Base-by-base conservation (phyloP, 2,113 vertebrate genomes). In the Atlantisia rogersi region DNA sequence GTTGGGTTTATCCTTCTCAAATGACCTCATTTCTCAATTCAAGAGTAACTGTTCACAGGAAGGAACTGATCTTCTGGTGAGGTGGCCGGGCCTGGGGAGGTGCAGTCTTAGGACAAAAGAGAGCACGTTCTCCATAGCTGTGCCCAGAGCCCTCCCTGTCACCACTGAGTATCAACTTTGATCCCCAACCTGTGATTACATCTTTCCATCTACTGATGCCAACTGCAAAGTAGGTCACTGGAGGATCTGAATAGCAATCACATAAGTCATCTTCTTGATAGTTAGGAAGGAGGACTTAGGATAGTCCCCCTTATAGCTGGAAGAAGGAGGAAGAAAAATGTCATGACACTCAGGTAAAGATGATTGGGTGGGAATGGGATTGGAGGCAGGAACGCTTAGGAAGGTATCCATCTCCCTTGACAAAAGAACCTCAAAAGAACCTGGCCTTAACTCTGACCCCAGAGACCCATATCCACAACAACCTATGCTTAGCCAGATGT, bases 141-240 rank as follows among this genome's bases (percentile, higher is more conserved):
- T 68, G 79, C 67, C 62, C 86, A 64, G 52, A 82, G 76, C 75
- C 59, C 44, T 69, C 42, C 67, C 25, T 56, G 9, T 37, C 67
- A 68, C 48, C 48, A 35, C n/a, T 18, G 58, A 58, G 44, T 58
- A 59, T 22, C 68, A 53, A 28, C 24, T 77, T 62, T 74, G 83
- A 94, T 67, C 55, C 77, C 59, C 80, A 91, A 25, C 26, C 60
- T 77, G 73, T 53, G 50, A 70, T 70, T 58, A 5, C 26, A 6
- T 74, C 86, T 94, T 94, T 96, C 73, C 50, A 94, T 35, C 26
- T 82, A 52, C 46, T 37, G 88, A 90, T 76, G 88, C 55, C 39
- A 82, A 19, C n/a, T 56, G 53, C 59, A 42, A 42, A 82, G 37
- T 62, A 53, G 39, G 63, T 62, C 67, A 24, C 28, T 39, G 55